A percentile compares a stretch with the other conserved stretches of the same genome.
Evolutionary conservation across 2,113 vertebrate genomes (phyloP).

Genomic region (Archilochus colubris): DNA sequence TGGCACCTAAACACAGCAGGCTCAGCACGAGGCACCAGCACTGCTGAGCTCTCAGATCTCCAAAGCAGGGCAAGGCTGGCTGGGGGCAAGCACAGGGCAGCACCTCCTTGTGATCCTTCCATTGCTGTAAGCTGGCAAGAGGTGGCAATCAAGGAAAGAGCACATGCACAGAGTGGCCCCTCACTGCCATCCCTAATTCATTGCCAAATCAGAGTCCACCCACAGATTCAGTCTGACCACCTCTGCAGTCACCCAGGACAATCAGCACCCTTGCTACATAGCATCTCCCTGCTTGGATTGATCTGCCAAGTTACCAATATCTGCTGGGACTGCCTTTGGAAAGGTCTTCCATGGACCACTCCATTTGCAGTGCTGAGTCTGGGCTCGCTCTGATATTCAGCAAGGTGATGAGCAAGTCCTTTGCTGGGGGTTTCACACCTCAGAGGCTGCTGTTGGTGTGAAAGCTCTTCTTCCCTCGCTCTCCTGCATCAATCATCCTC

Average conservation of each 20-base stretch:
- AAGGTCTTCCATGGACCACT: too few species aligned
- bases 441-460: background rate
- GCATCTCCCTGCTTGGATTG: background rate
- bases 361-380: background rate
- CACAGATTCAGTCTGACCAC: background rate
- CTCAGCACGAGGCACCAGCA: fast-evolving
- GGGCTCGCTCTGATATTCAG: background rate
- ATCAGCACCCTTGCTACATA: background rate
- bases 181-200: background rate
- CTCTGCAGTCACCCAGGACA: background rate
- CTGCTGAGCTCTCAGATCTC: background rate
- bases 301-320: background rate
- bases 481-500: background rate
- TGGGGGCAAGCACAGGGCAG: fast-evolving
- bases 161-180: background rate
- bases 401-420: background rate
- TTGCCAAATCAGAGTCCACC: background rate
- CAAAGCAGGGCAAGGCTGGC: background rate
- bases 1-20: background rate
- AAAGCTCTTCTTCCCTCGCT: background rate
- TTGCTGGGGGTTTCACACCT: background rate
- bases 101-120: fast-evolving
- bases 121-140: background rate
- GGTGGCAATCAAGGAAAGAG: background rate
- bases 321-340: background rate